These are phyloP conservation scores for Conger conger DNA, from an alignment of 2,113 vertebrate species.

Conservation along the genomic window DNA sequence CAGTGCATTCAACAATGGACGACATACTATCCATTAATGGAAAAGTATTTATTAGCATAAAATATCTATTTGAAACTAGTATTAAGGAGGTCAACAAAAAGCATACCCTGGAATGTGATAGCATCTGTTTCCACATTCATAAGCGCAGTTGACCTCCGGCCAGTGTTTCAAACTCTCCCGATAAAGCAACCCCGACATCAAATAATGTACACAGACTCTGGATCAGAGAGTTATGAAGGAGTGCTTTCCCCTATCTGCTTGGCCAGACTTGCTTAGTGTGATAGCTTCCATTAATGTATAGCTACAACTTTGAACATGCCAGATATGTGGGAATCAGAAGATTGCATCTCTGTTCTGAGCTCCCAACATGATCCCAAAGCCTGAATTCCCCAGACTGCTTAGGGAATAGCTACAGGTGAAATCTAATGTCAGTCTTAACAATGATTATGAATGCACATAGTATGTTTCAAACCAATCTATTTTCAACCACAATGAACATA, in stretches of 20 bases:
- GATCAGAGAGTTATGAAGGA: neutral
- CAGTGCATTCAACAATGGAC: conserved; percentile 33
- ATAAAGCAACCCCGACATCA: conserved; percentile 42
- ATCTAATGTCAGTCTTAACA: neutral
- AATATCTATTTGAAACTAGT: conserved; percentile 32
- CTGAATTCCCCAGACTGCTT: neutral
- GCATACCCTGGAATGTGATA: conserved; percentile 39
- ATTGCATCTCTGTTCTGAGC: neutral
- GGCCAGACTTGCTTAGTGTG: conserved; percentile 8
- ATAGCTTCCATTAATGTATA: neutral
- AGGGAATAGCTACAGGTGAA: neutral
- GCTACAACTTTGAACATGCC: neutral
- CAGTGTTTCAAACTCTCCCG: conserved; percentile 48
- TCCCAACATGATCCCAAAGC: neutral
- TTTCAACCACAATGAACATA: neutral
- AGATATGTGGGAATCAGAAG: conserved; percentile 4
- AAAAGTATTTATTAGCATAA: conserved; percentile 44
- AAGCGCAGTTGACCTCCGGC: conserved; percentile 32
- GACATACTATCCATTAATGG: neutral
- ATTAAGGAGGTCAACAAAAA: conserved; percentile 42
- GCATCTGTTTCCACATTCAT: conserved; percentile 43
- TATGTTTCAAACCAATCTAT: neutral
- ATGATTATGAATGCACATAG: neutral
- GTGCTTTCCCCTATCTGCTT: neutral
- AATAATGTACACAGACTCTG: conserved; percentile 35